Percentiles rank a stretch among this genome's conserved stretches.
These are phyloP conservation scores for Hydractinia echinata DNA, from an alignment of 30 jellyfish, hydroid and myxozoan species.

Conservation along the genomic window DNA sequence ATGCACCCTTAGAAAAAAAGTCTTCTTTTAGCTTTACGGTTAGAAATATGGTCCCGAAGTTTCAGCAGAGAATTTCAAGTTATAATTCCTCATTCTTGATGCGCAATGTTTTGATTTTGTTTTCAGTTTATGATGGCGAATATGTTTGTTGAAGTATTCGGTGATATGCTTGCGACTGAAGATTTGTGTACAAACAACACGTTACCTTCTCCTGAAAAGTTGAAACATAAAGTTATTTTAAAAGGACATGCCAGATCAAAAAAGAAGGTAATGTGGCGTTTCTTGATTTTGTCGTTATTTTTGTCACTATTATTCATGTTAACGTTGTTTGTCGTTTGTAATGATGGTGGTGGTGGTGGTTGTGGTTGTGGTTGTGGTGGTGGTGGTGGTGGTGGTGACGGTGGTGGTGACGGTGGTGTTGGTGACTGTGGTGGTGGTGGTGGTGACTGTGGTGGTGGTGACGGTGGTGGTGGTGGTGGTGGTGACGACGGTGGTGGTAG, in stretches of 20 bases:
- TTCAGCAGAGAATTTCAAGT: no score
- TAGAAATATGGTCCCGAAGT: no score
- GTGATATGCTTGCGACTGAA: constrained; percentile 69
- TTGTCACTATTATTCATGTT: no score
- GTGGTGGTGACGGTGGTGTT: no score
- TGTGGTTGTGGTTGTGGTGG: no score
- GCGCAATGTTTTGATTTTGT: background rate
- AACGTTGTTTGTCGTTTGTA: no score
- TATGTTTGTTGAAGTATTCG: constrained; percentile 59
- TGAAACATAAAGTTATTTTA: constrained; percentile 57
- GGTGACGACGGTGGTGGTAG: constrained; percentile 37
- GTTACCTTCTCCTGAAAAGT: constrained; percentile 75
- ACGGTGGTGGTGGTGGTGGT: no score
- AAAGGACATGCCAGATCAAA: constrained; percentile 59
- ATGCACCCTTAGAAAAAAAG: no score
- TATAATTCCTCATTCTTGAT: background rate
- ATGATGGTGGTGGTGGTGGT: no score
- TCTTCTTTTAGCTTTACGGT: no score
- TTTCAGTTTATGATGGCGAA: constrained; percentile 58
- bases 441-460: background rate
- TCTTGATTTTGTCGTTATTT: background rate
- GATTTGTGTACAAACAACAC: constrained; percentile 58
- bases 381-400: no score
- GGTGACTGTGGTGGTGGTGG: no score
- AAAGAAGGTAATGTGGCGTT: constrained; percentile 47